phyloP scores from a whole-genome alignment of 2,888 invertebrate genomes.

The Pristionchus fissidentatus region DNA sequence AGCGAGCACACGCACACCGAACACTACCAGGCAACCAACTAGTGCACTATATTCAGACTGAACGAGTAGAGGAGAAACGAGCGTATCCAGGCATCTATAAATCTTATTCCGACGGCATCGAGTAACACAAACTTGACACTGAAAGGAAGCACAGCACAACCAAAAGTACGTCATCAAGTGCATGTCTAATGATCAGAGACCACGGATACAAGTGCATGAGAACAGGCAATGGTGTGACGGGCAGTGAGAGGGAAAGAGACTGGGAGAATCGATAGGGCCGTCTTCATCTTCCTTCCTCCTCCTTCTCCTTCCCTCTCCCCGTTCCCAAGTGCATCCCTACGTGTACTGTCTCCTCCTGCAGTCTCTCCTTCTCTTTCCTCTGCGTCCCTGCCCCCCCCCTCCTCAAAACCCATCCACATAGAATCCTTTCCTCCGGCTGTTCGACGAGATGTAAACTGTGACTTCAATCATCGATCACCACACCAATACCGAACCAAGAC shows the following conservation, averaged over 20 bases:
- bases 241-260: not conserved
- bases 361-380: slow-evolving; percentile 30
- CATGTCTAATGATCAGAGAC: too few species aligned
- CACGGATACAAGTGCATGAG: not conserved
- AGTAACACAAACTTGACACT: too few species aligned
- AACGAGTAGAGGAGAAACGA: too few species aligned
- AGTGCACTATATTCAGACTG: not conserved
- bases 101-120: too few species aligned
- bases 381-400: slow-evolving; percentile 11
- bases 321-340: not conserved
- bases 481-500: not conserved
- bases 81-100: too few species aligned
- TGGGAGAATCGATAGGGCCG: slow-evolving; percentile 8
- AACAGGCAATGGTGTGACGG: not conserved
- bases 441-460: too few species aligned
- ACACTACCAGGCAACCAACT: not conserved
- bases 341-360: slow-evolving; percentile 30
- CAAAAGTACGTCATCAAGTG: too few species aligned
- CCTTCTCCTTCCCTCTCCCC: slow-evolving; percentile 15
- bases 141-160: too few species aligned
- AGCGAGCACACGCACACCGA: not conserved
- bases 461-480: not conserved
- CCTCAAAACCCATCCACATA: not conserved
- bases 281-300: slow-evolving; percentile 31
- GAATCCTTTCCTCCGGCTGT: too few species aligned